Evolutionary conservation across 1,140 invertebrate species (phyloP).

Genomic region (Eupristina koningsbergeri): DNA sequence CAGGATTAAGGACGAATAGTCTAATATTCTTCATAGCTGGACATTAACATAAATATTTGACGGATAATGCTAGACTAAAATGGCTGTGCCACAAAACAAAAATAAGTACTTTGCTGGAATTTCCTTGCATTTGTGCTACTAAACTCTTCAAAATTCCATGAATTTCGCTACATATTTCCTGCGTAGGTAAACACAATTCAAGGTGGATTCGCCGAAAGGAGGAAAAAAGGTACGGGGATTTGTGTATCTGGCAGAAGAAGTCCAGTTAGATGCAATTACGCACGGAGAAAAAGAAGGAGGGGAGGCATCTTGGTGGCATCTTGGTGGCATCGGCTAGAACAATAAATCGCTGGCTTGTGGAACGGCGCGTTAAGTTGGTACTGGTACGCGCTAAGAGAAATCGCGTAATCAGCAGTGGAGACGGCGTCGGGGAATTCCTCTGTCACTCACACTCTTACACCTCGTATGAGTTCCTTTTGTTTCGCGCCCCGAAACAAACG

Average conservation of each 20-base stretch:
- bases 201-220: background rate
- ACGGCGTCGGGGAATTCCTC: too few species aligned
- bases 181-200: background rate
- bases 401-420: constrained; percentile 4
- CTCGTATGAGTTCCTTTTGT: constrained; percentile 13
- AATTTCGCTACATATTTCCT: too few species aligned
- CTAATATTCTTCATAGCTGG: too few species aligned
- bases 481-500: constrained; percentile 27
- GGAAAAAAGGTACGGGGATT: background rate
- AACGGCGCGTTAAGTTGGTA: background rate
- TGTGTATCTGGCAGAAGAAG: background rate
- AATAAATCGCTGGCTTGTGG: background rate
- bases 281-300: background rate
- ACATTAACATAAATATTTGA: too few species aligned
- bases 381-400: constrained; percentile 1
- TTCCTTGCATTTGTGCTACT: too few species aligned
- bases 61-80: too few species aligned
- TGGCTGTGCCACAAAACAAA: too few species aligned
- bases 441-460: too few species aligned
- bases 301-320: too few species aligned
- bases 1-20: too few species aligned
- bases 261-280: background rate
- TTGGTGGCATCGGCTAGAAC: background rate
- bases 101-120: too few species aligned
- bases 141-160: too few species aligned